Conservation (phyloP, 2,888 invertebrate genomes). For the Slavum lentiscoides region DNA sequence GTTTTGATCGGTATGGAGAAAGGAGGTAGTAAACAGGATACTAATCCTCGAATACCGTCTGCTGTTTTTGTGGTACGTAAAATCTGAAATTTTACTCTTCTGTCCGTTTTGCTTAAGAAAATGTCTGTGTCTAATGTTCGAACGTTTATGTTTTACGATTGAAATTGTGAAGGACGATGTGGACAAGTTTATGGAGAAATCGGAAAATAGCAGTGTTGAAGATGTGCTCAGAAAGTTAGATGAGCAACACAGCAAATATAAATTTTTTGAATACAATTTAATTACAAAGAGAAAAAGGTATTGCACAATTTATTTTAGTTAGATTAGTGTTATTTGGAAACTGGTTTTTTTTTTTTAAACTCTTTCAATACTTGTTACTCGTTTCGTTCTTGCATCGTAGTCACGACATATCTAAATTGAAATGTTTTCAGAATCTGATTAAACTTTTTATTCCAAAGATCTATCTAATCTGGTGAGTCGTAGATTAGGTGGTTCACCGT, state of each 20-base stretch:
- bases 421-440: no score
- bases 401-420: no score
- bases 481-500: not conserved
- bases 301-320: slow-evolving; percentile 14
- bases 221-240: slow-evolving; percentile 83
- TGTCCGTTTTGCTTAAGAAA: not conserved
- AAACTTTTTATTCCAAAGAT: no score
- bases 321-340: not conserved
- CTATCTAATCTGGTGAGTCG: not conserved
- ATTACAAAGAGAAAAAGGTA: slow-evolving; percentile 79
- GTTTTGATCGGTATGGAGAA: slow-evolving; percentile 38
- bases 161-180: slow-evolving; percentile 79
- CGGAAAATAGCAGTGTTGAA: slow-evolving; percentile 83
- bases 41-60: slow-evolving; percentile 84
- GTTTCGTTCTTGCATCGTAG: no score
- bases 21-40: slow-evolving; percentile 62
- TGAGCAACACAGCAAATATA: slow-evolving; percentile 93
- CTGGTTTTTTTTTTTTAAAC: not conserved
- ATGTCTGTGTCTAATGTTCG: not conserved
- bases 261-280: slow-evolving; percentile 94
- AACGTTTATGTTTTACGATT: not conserved
- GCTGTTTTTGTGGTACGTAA: slow-evolving; percentile 82
- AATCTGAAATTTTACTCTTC: not conserved
- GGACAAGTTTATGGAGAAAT: slow-evolving; percentile 83
- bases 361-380: not conserved